Conservation (phyloP, 2,797 vertebrate genomes). For the Helarctos malayanus region DNA sequence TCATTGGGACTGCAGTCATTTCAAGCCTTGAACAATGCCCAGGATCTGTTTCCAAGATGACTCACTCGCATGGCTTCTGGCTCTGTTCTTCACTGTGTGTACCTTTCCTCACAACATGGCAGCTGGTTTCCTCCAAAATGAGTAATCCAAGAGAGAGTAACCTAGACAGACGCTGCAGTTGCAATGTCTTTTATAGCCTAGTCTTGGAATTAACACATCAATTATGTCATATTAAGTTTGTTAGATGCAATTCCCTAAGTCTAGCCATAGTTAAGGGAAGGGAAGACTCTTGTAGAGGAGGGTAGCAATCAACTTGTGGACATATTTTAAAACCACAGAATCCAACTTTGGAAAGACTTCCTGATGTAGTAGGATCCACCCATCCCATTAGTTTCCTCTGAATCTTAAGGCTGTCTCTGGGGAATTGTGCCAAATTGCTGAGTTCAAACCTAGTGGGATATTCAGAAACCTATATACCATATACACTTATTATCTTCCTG, state of each 20-base stretch:
- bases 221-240: background rate
- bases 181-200: background rate
- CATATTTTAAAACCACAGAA: slow-evolving; percentile 19
- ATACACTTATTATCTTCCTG: background rate
- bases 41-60: background rate
- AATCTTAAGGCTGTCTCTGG: background rate
- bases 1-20: background rate
- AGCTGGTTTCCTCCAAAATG: background rate
- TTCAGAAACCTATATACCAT: background rate
- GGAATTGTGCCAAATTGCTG: background rate
- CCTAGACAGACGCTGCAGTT: background rate
- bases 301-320: background rate
- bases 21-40: background rate
- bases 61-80: background rate
- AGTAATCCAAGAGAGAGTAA: background rate
- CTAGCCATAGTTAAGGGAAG: background rate
- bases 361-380: background rate
- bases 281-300: background rate
- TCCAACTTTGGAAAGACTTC: slow-evolving; percentile 7
- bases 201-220: background rate
- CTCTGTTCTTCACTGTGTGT: background rate
- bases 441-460: background rate
- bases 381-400: background rate
- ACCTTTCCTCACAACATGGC: background rate
- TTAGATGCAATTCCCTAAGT: background rate